Evolutionary conservation across 2,113 vertebrate species (phyloP), one percentile per base, ranked within the genome.

Genomic region (Malaclemys terrapin): DNA sequence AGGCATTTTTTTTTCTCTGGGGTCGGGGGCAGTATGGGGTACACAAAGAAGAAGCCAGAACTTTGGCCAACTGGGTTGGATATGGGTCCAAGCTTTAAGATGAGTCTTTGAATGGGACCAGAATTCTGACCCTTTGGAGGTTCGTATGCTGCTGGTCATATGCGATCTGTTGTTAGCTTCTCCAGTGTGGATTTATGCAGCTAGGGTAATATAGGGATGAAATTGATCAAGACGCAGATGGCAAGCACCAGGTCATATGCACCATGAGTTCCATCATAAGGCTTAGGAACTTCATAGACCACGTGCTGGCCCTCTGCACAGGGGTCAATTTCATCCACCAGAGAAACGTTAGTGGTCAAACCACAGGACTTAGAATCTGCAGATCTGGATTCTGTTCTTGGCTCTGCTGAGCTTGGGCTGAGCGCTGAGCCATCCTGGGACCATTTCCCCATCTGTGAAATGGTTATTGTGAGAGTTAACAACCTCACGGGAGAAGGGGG

Each of bases 241-340:
- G 7, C 35, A n/a, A 20, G 35, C 16, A n/a, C 35, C n/a, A n/a
- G 35, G 17, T 19, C 62, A 5, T 8, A 8, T 69, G 16, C 35
- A n/a, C 16, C 8, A 8, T 69, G 16, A 69, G 62, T 17, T 16
- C 17, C 35, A n/a, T 19, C 16, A 20, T 19, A 45, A 45, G 10
- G 69, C 8, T 42, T 12, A 75, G 38, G n/a, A 5, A 10, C 10
- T 76, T 76, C 22, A 27, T 6, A 79, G 53, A 82, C 9, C 13
- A 5, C 29, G 52, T 8, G 5, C 16, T 93, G 10, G 5, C 49
- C 27, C 22, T 50, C 20, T 27, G 12, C 0, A 0, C 0, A 0
- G 13, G 17, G 11, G 13, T 35, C 22, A 89, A 12, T 54, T 85
- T 84, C n/a, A 84, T 2, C 6, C 38, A 56, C 24, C 3, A 80